Percentiles rank a stretch among this genome's conserved stretches.
phyloP scores from a whole-genome alignment of 2,888 invertebrate genomes.

The Tryphoninae sp. region DNA sequence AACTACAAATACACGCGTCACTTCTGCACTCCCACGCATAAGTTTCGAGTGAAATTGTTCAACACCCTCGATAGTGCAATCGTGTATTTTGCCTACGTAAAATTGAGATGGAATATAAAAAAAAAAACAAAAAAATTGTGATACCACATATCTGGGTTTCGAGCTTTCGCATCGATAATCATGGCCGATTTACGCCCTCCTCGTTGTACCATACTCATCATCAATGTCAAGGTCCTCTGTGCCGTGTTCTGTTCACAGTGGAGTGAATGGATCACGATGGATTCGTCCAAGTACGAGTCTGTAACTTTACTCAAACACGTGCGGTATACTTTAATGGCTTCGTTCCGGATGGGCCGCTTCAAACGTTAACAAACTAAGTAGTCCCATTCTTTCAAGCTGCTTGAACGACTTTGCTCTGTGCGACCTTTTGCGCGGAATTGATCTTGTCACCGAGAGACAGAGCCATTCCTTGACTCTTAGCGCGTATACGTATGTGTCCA shows the following conservation, averaged over 20 bases:
- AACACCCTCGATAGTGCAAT: conserved; percentile 8
- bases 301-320: background rate
- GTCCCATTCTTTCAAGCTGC: conserved; percentile 71
- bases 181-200: background rate
- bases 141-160: background rate
- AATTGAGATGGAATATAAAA: background rate
- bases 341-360: background rate
- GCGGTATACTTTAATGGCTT: background rate
- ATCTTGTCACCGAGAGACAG: conserved; percentile 99
- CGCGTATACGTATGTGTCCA: conserved; percentile 98
- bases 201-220: background rate
- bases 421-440: conserved; percentile 92
- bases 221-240: background rate
- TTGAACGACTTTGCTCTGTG: conserved; percentile 79
- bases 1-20: conserved; percentile 67
- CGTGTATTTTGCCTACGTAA: background rate
- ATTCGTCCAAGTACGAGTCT: too few relatives aligned
- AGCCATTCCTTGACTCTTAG: conserved; percentile 99
- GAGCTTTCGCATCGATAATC: background rate
- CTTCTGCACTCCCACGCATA: conserved; percentile 17
- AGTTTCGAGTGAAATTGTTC: conserved; percentile 22
- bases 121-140: background rate
- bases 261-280: background rate
- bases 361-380: background rate
- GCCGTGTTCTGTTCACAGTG: background rate